A percentile compares a stretch with the other conserved stretches of the same genome.
phyloP scores from a whole-genome alignment of 2,797 vertebrate genomes.

The Setipinna tenuifilis region DNA sequence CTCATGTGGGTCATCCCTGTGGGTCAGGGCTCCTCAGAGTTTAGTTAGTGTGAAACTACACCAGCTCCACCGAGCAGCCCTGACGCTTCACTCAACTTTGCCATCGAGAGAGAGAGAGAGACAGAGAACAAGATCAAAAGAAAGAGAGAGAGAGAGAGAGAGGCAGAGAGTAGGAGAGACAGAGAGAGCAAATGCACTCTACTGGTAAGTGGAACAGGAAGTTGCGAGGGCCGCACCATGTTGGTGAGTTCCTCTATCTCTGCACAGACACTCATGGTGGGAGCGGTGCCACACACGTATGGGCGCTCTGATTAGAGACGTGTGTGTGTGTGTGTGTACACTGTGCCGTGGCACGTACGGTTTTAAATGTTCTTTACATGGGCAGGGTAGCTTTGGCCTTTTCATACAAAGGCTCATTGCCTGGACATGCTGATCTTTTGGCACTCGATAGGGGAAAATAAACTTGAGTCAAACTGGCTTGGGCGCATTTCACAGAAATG shows the following conservation, averaged over 20 bases:
- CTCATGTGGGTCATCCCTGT: conserved; percentile 38
- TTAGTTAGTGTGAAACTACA: background rate
- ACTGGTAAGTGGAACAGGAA: conserved; percentile 77
- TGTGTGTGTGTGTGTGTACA: conserved; percentile 30
- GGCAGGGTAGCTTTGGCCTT: conserved; percentile 3
- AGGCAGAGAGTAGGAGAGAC: background rate
- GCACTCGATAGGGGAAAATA: background rate
- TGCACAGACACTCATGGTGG: conserved; percentile 70
- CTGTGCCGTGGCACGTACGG: conserved; percentile 46
- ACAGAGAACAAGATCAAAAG: background rate
- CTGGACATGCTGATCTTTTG: background rate
- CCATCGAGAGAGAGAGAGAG: background rate
- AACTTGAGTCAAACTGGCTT: background rate
- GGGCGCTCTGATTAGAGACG: conserved; percentile 75
- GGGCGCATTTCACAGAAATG: background rate
- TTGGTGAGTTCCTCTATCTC: conserved; percentile 82
- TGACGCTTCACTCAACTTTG: background rate
- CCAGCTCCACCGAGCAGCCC: background rate
- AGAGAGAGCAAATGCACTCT: conserved; percentile 59
- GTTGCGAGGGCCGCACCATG: conserved; percentile 72
- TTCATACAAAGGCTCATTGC: background rate
- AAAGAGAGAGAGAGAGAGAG: conserved; percentile 40
- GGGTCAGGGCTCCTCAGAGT: conserved; percentile 35
- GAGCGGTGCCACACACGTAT: conserved; percentile 70
- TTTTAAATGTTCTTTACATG: conserved; percentile 46